These are phyloP conservation scores for Mesochorus sp. DNA, from an alignment of 2,888 invertebrate genomes.

Conservation along the genomic window DNA sequence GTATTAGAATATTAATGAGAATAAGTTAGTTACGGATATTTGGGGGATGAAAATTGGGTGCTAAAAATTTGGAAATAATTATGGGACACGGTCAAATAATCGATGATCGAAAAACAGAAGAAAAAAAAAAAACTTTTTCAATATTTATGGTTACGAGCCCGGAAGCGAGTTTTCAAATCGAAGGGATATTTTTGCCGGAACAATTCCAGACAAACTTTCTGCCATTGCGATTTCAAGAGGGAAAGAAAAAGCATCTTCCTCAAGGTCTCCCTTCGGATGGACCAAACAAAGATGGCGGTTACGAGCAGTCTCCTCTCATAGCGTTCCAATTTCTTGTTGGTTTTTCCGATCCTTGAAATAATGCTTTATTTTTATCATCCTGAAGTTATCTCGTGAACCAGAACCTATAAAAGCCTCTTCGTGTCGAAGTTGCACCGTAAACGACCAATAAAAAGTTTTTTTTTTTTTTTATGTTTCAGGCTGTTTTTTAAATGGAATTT, in stretches of 20 bases:
- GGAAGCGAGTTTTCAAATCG: background rate
- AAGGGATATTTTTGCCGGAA: conserved; percentile 23
- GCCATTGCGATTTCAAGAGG: conserved; percentile 28
- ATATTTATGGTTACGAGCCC: conserved; percentile 43
- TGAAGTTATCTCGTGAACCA: too few species aligned
- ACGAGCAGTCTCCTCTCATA: conserved; percentile 2
- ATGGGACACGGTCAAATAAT: conserved; percentile 22
- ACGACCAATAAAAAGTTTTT: too few species aligned
- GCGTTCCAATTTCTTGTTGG: background rate
- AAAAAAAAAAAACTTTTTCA: conserved; percentile 50
- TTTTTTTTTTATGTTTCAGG: too few species aligned
- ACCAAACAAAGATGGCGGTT: conserved; percentile 27
- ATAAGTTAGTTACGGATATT: background rate
- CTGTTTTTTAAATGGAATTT: too few species aligned
- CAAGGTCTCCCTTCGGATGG: background rate
- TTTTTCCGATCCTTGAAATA: too few species aligned
- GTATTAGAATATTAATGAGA: conserved; percentile 10
- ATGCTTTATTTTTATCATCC: too few species aligned
- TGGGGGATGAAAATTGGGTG: background rate
- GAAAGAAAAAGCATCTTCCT: background rate
- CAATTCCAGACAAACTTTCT: conserved; percentile 28
- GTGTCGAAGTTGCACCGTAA: too few species aligned
- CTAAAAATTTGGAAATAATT: conserved; percentile 12
- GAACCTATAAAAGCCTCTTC: too few species aligned
- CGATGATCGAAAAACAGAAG: too few species aligned